Base-by-base conservation (phyloP, 64 coral and sea anemone species). In the Astreopora myriophthalma region DNA sequence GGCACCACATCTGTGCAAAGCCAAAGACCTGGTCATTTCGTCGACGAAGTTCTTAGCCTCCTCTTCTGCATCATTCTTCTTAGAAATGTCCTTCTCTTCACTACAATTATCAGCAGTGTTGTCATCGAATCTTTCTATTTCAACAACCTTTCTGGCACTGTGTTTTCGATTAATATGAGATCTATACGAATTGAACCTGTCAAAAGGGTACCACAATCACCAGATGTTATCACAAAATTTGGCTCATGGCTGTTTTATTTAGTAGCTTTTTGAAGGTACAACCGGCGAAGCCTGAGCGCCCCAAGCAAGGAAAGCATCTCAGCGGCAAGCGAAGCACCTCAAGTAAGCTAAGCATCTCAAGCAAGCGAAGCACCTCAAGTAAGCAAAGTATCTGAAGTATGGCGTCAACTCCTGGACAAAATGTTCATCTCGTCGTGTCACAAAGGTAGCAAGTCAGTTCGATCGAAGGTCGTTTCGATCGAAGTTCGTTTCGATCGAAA, bases 231-330 rank as follows among this genome's bases (percentile, higher is more conserved):
- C 9, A 46, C 12, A 73, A 95, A 90, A 35, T 95, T 86, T 13
- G 88, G 93, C 63, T 94, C 87, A 38, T 90, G 87, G 75, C 93
- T 94, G 17, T 94, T 78, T 94, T 87, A 17, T 14, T 55, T 10
- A 70, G 67, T 16, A 70, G 28, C 26, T 70, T 70, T 70, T 70
- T 70, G 30, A 70, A 70, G 12, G 22, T 32, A 13, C 29, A 8
- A 32, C 67, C 67, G 1, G 9, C 5, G 11, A 70, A 70, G 12
- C 67, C 14, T 16, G 67, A 30, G 26, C 67, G n/a, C n/a, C n/a
- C n/a, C n/a, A n/a, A n/a, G n/a, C n/a, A n/a, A n/a, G n/a, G n/a
- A n/a, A n/a, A n/a, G n/a, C n/a, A n/a, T n/a, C n/a, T n/a, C n/a
- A n/a, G n/a, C n/a, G n/a, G n/a, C n/a, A n/a, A n/a, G n/a, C n/a